Evolutionary conservation across 92 coral and sea anemone genomes (phyloP), one percentile per base, ranked within the genome.

Genomic region (Siderastrea siderea): DNA sequence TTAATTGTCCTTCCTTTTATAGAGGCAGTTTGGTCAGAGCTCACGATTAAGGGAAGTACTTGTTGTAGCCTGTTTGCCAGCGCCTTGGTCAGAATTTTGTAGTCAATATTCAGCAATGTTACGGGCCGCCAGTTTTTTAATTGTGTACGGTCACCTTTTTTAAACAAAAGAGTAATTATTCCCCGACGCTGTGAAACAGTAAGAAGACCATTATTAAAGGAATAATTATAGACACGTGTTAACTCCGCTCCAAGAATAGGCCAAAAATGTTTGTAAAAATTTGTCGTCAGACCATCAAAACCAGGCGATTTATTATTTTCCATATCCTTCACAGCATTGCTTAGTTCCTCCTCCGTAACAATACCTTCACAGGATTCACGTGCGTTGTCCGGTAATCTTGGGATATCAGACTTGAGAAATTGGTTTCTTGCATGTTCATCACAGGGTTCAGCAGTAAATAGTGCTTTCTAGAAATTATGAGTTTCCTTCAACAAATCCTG

Each of bases 1-100:
- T 54, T 81, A 2, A 78, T 90, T 2, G 89, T 68, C 2, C 93
- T 4, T 19, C 64, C 86, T 1, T 74, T 84, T 12, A 90, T 71
- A 3, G 82, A 82, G 11, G 86, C 82, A 0, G 93, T 90, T 65
- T 90, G 90, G 80, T 90, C 86, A 0, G 79, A 11, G 49, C 78
- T 82, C 1, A 78, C 50, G 2, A 85, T 55, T 2, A 1, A 1
- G 1, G 75, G 68, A 0, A 90, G 66, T 0, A 86, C 84, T 0
- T 63, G 45, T 63, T 74, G 47, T 2, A 86, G 90, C 38, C 91
- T 26, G 16, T 59, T 80, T 4, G 78, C 73, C 2, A 90, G 71
- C 7, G 70, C 59, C 15, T 62, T 89, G 0, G 89, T 43, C 2
- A 83, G 46, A 2, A 89, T 75, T 45, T 75, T 85, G 54, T 87